Evolutionary conservation across 2,888 invertebrate species (phyloP), one percentile per base, ranked within the genome.

Genomic region (Pseudococcus jackbeardsleyi): DNA sequence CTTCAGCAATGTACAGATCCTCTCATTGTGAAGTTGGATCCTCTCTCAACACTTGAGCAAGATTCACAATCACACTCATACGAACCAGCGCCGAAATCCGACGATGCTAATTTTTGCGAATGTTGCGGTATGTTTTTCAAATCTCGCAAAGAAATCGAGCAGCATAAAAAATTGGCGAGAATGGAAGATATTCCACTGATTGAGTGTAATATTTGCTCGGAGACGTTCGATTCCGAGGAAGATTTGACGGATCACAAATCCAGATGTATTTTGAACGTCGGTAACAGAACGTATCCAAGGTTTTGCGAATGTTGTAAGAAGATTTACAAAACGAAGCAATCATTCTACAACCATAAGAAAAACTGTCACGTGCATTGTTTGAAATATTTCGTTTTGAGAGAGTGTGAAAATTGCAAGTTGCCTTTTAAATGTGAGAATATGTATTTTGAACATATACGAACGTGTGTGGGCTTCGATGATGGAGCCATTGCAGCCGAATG

Each of bases 401-500:
- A 82, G 11, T 82, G 79, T 46, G 79, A 82, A 11, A 19, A 46
- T 19, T 82, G 79, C 12, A 19, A 19, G 12, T 5, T 46, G 19
- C 79, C 79, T 82, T 82, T 82, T 82, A 82, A 82, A 82, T 82
- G 79, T 46, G 79, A 82, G 5, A 82, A 82, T 12, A 46, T 82
- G 33, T 82, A 82, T 19, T 19, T 42, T 2, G 42, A 82, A 6
- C 79, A 82, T 82, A 4, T 46, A 11, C 3, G 7, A 82, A 82
- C 42, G 11, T 82, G 79, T 22, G 19, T 82, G 26, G 7, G 17
- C n/a, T 39, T 39, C 17, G 46, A 46, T 46, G 17, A 82, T 11
- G 42, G n/a, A 82, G 42, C n/a, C 2, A 33, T 82, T 46, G 79
- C n/a, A 4, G 46, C 79, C 11, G 79, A 82, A 82, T 82, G 79